phyloP scores from a whole-genome alignment of 2,797 vertebrate genomes.

The Phoebastria nigripes region DNA sequence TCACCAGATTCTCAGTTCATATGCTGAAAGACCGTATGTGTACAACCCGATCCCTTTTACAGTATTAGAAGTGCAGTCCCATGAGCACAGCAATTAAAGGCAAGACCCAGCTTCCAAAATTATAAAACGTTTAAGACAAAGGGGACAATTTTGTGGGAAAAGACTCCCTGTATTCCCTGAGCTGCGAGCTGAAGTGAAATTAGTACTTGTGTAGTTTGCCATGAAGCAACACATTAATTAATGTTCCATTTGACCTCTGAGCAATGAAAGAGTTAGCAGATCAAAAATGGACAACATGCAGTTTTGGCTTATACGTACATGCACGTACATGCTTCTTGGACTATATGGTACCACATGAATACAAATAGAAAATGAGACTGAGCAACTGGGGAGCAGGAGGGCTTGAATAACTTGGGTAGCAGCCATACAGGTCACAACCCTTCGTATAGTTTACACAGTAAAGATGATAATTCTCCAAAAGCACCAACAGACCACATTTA shows the following conservation, averaged over 20 bases:
- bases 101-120: background rate
- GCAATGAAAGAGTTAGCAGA: background rate
- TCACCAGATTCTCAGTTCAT: background rate
- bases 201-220: background rate
- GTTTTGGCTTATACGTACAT: background rate
- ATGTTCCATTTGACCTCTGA: background rate
- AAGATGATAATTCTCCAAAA: background rate
- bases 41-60: background rate
- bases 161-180: background rate
- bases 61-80: background rate
- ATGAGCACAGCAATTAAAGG: background rate
- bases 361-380: background rate
- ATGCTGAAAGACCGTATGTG: rapidly evolving
- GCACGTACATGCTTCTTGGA: rapidly evolving
- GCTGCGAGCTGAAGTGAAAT: background rate
- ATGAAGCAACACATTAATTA: background rate
- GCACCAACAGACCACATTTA: background rate
- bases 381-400: background rate
- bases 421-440: background rate
- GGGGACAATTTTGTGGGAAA: background rate
- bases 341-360: background rate
- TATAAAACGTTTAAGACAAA: background rate
- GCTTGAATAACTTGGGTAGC: background rate
- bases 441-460: background rate
- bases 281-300: background rate